Conservation (phyloP, 64 coral and sea anemone species). For the Montipora capricornis region DNA sequence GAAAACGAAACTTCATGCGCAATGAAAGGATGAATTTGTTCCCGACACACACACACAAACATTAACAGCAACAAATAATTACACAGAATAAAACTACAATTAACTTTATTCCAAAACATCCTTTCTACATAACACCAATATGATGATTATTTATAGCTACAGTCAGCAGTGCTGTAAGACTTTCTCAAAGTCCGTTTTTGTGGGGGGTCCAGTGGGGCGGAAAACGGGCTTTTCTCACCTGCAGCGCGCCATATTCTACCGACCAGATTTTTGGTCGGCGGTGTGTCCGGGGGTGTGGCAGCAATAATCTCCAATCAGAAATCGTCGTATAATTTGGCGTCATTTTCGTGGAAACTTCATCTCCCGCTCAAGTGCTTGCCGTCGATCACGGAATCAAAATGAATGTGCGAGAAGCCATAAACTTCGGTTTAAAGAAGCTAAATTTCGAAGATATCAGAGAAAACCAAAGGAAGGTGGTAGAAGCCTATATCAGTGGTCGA, state of each 20-base stretch:
- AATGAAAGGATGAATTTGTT: too few relatives aligned
- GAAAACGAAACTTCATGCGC: too few relatives aligned
- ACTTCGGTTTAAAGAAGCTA: neutral
- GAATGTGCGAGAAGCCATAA: neutral
- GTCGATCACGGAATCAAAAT: neutral
- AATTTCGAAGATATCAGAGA: neutral
- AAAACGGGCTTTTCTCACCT: too few relatives aligned
- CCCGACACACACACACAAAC: too few relatives aligned
- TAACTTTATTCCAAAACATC: too few relatives aligned
- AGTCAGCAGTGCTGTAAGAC: too few relatives aligned
- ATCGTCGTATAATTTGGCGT: neutral
- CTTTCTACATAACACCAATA: too few relatives aligned
- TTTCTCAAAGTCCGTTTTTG: too few relatives aligned
- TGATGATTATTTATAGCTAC: too few relatives aligned
- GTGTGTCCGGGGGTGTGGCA: neutral
- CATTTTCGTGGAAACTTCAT: neutral
- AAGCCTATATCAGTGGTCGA: neutral
- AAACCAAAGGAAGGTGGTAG: neutral
- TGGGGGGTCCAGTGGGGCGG: too few relatives aligned
- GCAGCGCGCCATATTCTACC: neutral
- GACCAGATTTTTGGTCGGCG: neutral
- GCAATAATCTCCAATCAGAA: neutral
- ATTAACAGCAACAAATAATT: too few relatives aligned
- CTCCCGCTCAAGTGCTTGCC: neutral
- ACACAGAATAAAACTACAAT: too few relatives aligned